These are phyloP conservation scores for Nothobranchius kuhntae DNA, from an alignment of 2,113 vertebrate species.

Conservation along the genomic window DNA sequence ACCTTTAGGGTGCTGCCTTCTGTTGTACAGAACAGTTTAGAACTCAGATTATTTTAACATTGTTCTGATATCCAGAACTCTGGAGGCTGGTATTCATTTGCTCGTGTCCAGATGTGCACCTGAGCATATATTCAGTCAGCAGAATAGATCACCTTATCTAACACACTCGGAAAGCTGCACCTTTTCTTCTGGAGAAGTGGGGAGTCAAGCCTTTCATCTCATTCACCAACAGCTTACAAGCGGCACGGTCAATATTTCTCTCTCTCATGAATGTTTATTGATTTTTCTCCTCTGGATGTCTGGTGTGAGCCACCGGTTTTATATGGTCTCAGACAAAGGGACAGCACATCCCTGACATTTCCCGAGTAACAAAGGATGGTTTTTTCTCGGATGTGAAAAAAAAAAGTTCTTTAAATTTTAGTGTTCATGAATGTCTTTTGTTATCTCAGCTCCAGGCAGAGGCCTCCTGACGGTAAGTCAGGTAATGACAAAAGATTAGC, in stretches of 20 bases:
- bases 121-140: background rate
- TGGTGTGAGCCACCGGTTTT: background rate
- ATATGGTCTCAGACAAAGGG: background rate
- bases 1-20: no score
- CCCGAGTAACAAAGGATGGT: background rate
- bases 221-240: background rate
- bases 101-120: no score
- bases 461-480: background rate
- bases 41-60: no score
- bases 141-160: background rate
- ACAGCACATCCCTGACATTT: background rate
- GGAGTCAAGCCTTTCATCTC: background rate
- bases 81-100: no score
- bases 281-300: conserved; percentile 19
- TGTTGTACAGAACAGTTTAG: no score
- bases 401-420: background rate
- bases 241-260: conserved; percentile 10
- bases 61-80: no score
- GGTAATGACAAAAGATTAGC: background rate
- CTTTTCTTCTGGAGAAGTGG: background rate
- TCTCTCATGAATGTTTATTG: conserved; percentile 23
- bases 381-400: background rate
- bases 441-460: background rate
- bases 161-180: background rate
- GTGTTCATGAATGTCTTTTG: background rate